phyloP scores from a whole-genome alignment of 2,113 vertebrate species.

The Anolis carolinensis region DNA sequence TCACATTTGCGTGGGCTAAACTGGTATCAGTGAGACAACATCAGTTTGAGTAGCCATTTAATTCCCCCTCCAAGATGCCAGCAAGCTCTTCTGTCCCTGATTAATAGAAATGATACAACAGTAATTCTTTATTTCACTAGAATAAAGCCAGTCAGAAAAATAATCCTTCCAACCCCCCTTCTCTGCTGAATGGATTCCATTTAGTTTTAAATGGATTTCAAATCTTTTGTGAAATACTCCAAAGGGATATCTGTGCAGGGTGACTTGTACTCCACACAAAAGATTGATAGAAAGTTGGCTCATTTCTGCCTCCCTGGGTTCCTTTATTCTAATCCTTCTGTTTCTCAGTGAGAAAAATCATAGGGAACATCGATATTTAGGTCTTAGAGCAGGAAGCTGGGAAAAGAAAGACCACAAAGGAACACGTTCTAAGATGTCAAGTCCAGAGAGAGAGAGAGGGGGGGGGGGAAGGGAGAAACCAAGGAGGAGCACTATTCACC shows the following conservation, averaged over 20 bases:
- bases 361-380: slow-evolving; percentile 56
- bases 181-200: slow-evolving; percentile 47
- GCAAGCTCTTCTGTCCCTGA: slow-evolving; percentile 12
- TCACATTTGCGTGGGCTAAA: slow-evolving; percentile 1
- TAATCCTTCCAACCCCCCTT: neutral
- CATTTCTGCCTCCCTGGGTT: slow-evolving; percentile 54
- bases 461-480: slow-evolving; percentile 4
- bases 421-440: slow-evolving; percentile 48
- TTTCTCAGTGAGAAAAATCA: slow-evolving; percentile 62
- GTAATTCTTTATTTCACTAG: slow-evolving; percentile 48
- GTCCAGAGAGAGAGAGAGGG: slow-evolving; percentile 18
- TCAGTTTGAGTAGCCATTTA: neutral
- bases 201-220: slow-evolving; percentile 61
- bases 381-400: slow-evolving; percentile 54
- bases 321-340: slow-evolving; percentile 64
- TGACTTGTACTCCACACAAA: slow-evolving; percentile 65
- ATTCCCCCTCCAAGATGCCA: neutral
- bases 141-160: slow-evolving; percentile 60
- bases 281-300: slow-evolving; percentile 67
- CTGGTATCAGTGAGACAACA: neutral
- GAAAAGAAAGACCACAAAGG: slow-evolving; percentile 29
- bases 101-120: slow-evolving; percentile 54
- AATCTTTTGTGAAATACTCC: slow-evolving; percentile 62
- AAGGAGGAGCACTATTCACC: slow-evolving; percentile 12
- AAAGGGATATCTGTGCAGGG: slow-evolving; percentile 30